These are phyloP conservation scores for Noctua comes DNA, from an alignment of 2,888 invertebrate genomes.

Conservation along the genomic window DNA sequence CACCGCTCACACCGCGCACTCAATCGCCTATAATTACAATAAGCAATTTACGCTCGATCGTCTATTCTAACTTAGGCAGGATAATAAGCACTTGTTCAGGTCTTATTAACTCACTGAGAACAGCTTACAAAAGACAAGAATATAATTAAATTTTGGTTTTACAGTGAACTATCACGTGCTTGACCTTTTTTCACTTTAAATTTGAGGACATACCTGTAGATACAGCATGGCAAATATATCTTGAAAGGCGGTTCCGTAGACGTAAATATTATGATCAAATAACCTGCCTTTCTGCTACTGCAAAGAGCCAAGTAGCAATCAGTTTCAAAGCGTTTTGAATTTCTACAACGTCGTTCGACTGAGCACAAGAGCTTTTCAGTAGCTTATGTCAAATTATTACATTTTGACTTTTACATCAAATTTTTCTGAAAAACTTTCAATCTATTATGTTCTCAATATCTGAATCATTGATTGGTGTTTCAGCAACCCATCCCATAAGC, in stretches of 20 bases:
- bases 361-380: background rate
- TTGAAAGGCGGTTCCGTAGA: constrained; percentile 5
- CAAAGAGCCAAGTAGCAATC: background rate
- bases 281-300: background rate
- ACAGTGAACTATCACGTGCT: constrained; percentile 51
- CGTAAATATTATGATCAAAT: background rate
- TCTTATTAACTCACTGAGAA: constrained; percentile 17
- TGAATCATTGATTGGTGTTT: constrained; percentile 3
- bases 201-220: constrained; percentile 28
- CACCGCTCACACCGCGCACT: background rate
- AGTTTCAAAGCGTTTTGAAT: background rate
- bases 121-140: constrained; percentile 12
- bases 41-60: constrained; percentile 38
- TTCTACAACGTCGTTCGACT: background rate
- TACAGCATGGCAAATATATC: background rate
- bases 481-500: background rate
- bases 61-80: constrained; percentile 18
- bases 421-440: background rate
- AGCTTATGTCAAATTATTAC: background rate
- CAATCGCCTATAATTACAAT: constrained; percentile 27
- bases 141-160: constrained; percentile 10
- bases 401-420: too few species aligned
- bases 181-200: constrained; percentile 44
- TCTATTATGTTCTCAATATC: background rate
- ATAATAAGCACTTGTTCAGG: constrained; percentile 29